phyloP scores from a whole-genome alignment of 2,888 invertebrate genomes.

The Pasiphila rectangulata region DNA sequence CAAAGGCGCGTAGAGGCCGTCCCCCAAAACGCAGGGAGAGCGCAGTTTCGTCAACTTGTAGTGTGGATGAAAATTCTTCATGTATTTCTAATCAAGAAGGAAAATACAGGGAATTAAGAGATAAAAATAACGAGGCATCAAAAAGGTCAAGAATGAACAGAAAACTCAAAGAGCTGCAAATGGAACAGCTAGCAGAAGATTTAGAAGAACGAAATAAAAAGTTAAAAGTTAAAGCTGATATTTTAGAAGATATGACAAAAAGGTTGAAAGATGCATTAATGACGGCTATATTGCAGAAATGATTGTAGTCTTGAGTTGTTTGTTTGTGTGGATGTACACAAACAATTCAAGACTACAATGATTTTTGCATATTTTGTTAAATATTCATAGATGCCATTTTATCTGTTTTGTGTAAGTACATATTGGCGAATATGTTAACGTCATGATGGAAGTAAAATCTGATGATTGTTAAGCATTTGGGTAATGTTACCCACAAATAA shows the following conservation, averaged over 20 bases:
- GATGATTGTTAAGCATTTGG: conserved; percentile 7
- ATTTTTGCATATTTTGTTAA: too few species aligned
- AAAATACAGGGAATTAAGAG: conserved; percentile 85
- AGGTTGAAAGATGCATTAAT: conserved; percentile 84
- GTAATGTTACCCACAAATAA: too few species aligned
- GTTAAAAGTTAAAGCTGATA: conserved; percentile 83
- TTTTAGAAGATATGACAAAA: conserved; percentile 85
- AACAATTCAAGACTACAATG: too few species aligned
- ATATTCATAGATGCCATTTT: conserved; percentile 41
- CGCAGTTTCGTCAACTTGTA: conserved; percentile 67
- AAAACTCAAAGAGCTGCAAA: conserved; percentile 81
- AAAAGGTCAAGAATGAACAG: conserved; percentile 87
- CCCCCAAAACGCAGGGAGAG: conserved; percentile 79
- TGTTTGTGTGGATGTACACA: too few species aligned
- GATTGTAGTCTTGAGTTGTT: conserved; percentile 43
- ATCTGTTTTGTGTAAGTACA: conserved; percentile 21
- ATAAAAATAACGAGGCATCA: conserved; percentile 90
- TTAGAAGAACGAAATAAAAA: conserved; percentile 83
- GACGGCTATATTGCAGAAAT: conserved; percentile 82
- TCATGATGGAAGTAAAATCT: conserved; percentile 10
- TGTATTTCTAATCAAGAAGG: conserved; percentile 65
- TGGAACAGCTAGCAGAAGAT: conserved; percentile 75
- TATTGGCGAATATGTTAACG: conserved; percentile 24
- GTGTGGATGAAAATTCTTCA: conserved; percentile 66
- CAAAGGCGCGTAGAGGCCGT: conserved; percentile 73